Conservation (phyloP, 2,888 invertebrate genomes). For the Dasysyrphus tricinctus region DNA sequence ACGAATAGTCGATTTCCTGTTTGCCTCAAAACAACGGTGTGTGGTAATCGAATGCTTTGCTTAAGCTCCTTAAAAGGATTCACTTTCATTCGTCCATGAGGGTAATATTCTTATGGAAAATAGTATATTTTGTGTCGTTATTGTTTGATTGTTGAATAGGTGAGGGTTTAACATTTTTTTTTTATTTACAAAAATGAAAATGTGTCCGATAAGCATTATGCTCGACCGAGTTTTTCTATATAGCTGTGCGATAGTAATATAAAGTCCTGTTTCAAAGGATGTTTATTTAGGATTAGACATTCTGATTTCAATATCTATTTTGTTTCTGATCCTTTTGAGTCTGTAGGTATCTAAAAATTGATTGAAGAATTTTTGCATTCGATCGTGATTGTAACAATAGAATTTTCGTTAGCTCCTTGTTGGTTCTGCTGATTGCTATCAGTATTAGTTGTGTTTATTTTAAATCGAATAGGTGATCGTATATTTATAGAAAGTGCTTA, state of each 20-base stretch:
- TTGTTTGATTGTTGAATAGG: conserved; percentile 46
- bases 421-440: conserved; percentile 28
- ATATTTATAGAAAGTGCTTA: not conserved
- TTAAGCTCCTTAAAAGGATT: conserved; percentile 72
- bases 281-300: conserved; percentile 63
- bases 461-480: not conserved
- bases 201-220: conserved; percentile 54
- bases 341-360: conserved; percentile 32
- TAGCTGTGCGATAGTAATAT: conserved; percentile 18
- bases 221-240: conserved; percentile 18
- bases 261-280: conserved; percentile 50
- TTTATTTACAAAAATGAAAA: conserved; percentile 32
- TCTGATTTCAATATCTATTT: conserved; percentile 9
- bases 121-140: not conserved
- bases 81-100: conserved; percentile 56
- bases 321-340: conserved; percentile 26
- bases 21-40: conserved; percentile 38
- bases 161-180: conserved; percentile 43
- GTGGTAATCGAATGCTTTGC: conserved; percentile 42
- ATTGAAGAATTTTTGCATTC: conserved; percentile 69
- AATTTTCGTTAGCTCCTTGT: conserved; percentile 43
- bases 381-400: conserved; percentile 61
- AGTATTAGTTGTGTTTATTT: conserved; percentile 49
- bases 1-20: conserved; percentile 61
- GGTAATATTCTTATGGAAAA: conserved; percentile 40